Base-by-base conservation (phyloP, 2,113 vertebrate species). In the Hypocryptadius cinnamomeus region DNA sequence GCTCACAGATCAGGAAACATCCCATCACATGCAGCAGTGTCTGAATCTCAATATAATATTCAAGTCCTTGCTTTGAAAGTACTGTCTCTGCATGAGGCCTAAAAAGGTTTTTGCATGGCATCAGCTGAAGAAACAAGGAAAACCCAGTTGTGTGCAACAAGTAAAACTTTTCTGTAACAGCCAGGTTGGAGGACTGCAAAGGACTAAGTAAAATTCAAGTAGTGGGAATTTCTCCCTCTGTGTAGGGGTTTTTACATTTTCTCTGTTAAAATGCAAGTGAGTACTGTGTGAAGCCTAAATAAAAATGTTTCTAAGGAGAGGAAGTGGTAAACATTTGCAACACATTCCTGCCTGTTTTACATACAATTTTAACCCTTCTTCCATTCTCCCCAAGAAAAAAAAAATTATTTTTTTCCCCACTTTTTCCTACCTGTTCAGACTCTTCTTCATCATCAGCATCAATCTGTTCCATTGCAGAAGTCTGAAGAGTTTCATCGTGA, bases 391-490 rank as follows among this genome's bases (percentile, higher is more conserved):
- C 6, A 33, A 20, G n/a, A 45, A 61, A 74, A 72, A 50, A 60
- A 50, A 20, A 30, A 31, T 1, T 2, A 39, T 57, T 64, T 69
- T 48, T 44, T 21, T 0, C 9, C 9, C 8, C 1, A 23, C 9
- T 84, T 91, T 79, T 76, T 51, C 76, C 47, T 73, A 98, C 98
- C 95, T 98, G 95, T 77, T 98, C 97, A 85, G 95, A 97, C 39
- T 98, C 98, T 69, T 98, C 98, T 84, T 98, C 98, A 93, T 98
- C 98, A 79, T 99, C 98, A 65, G 98, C 98, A 83, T 99, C 98
- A 71, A 97, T 97, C 83, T 97, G 98, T 79, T 99, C 98, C 0
- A 83, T 86, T 89, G 97, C 96, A 60, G 98, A 97, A 44, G 92
- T 76, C 37, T 96, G 96, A 31, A 98, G 97, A 84, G 97, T 89